A percentile compares a stretch with the other conserved stretches of the same genome.
Conservation (phyloP, 2,797 vertebrate species). For the Erithacus rubecula region DNA sequence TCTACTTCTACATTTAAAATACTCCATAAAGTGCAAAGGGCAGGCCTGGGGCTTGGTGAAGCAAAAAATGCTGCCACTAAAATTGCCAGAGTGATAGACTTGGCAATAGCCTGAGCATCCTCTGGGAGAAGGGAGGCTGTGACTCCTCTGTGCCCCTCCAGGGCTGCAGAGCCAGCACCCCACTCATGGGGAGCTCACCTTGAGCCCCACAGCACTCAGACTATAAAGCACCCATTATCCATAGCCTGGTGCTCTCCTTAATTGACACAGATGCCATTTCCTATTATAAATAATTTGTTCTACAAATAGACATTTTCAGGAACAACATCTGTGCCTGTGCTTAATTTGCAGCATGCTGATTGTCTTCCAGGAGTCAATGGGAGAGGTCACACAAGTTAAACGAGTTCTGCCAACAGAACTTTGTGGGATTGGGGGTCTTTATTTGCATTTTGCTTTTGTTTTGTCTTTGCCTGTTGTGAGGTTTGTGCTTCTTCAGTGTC, state of each 20-base stretch:
- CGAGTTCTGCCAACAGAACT: neutral
- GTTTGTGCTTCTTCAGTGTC: neutral
- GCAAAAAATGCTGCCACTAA: neutral
- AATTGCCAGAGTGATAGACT: neutral
- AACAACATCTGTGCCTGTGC: slow-evolving; percentile 14
- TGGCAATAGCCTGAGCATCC: neutral
- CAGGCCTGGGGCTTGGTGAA: neutral
- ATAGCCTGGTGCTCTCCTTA: neutral
- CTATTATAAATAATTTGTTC: slow-evolving; percentile 34
- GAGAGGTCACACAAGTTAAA: slow-evolving; percentile 9
- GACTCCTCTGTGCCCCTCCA: accelerated
- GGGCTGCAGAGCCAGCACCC: neutral
- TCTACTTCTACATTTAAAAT: neutral
- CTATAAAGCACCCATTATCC: neutral
- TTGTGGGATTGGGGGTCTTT: neutral
- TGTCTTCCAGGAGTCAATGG: neutral
- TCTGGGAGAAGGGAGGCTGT: neutral
- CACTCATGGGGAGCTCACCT: neutral
- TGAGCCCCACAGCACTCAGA: neutral
- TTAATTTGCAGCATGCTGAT: neutral
- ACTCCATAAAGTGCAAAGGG: neutral
- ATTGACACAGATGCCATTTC: slow-evolving; percentile 18
- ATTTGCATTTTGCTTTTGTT: neutral
- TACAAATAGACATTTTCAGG: slow-evolving; percentile 30
- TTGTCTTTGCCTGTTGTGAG: neutral